Conservation (phyloP, 2,113 vertebrate species). For the Toxotes chatareus region DNA sequence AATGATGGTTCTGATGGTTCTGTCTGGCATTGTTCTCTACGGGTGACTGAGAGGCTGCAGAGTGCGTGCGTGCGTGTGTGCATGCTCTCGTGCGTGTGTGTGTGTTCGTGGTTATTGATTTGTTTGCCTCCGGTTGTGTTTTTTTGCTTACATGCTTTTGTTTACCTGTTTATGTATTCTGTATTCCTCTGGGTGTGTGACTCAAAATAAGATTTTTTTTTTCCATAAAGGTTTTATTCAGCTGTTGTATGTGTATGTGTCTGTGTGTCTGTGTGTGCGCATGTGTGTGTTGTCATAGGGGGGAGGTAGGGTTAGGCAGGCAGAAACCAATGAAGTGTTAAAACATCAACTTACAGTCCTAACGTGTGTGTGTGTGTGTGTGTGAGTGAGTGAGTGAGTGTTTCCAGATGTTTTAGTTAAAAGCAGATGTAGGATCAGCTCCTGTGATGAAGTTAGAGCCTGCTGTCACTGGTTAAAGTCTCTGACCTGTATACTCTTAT, state of each 20-base stretch:
- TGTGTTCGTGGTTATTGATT: too few relatives aligned
- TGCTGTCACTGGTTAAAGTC: slow-evolving; percentile 24
- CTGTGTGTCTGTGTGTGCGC: not conserved
- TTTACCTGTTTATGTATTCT: slow-evolving; percentile 33
- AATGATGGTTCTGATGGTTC: slow-evolving; percentile 24
- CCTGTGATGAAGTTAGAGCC: slow-evolving; percentile 45
- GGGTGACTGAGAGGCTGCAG: slow-evolving; percentile 34
- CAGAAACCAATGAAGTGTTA: slow-evolving; percentile 42
- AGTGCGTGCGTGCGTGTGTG: slow-evolving; percentile 1
- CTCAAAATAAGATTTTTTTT: too few relatives aligned
- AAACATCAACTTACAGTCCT: slow-evolving; percentile 18
- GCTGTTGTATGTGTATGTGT: not conserved
- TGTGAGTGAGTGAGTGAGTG: slow-evolving; percentile 19
- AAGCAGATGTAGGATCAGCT: slow-evolving; percentile 54
- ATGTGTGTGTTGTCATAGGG: slow-evolving; percentile 6
- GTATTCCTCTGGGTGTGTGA: not conserved
- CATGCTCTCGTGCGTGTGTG: too few relatives aligned
- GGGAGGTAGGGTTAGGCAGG: not conserved
- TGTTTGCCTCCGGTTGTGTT: too few relatives aligned
- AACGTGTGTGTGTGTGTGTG: slow-evolving; percentile 5
- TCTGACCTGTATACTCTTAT: not conserved
- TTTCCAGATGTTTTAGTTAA: slow-evolving; percentile 51
- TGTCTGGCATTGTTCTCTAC: slow-evolving; percentile 24
- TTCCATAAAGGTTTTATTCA: too few relatives aligned
- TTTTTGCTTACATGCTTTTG: slow-evolving; percentile 14